Conservation (phyloP, 2,113 vertebrate genomes). For the Bufo bufo region DNA sequence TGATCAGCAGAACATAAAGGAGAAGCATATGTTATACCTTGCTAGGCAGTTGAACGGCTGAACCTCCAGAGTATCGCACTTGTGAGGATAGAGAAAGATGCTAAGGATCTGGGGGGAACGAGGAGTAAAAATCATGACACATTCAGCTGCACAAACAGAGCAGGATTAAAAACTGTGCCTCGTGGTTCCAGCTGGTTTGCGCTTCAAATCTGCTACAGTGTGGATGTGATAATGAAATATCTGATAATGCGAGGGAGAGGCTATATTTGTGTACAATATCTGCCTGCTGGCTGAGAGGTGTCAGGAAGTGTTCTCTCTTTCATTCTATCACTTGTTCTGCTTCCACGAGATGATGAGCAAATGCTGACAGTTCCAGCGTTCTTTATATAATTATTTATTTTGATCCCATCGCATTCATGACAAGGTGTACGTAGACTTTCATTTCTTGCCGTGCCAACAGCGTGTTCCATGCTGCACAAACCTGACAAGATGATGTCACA, state of each 20-base stretch:
- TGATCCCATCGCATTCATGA: conserved; percentile 10
- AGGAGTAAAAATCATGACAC: conserved; percentile 40
- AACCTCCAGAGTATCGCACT: conserved; percentile 46
- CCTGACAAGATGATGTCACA: conserved; percentile 6
- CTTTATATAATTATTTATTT: conserved; percentile 41
- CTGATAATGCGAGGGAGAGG: conserved; percentile 50
- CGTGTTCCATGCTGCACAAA: neutral
- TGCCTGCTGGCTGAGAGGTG: conserved; percentile 56
- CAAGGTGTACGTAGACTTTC: conserved; percentile 1
- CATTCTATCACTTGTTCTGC: conserved; percentile 45
- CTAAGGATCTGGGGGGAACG: conserved; percentile 42
- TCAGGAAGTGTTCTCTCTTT: conserved; percentile 53
- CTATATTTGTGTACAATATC: conserved; percentile 58
- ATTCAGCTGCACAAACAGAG: conserved; percentile 51
- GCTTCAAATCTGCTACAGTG: conserved; percentile 51
- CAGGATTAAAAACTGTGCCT: conserved; percentile 49
- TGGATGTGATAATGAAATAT: conserved; percentile 57
- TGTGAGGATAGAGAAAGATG: conserved; percentile 46
- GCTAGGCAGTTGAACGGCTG: conserved; percentile 44
- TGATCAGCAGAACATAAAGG: conserved; percentile 46
- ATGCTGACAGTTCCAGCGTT: conserved; percentile 23
- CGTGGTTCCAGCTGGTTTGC: conserved; percentile 43
- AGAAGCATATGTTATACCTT: conserved; percentile 48
- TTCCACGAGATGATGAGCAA: conserved; percentile 37
- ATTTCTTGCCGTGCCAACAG: conserved; percentile 3